Base-by-base conservation (phyloP, 2,888 invertebrate genomes). In the Anthrax anthrax region DNA sequence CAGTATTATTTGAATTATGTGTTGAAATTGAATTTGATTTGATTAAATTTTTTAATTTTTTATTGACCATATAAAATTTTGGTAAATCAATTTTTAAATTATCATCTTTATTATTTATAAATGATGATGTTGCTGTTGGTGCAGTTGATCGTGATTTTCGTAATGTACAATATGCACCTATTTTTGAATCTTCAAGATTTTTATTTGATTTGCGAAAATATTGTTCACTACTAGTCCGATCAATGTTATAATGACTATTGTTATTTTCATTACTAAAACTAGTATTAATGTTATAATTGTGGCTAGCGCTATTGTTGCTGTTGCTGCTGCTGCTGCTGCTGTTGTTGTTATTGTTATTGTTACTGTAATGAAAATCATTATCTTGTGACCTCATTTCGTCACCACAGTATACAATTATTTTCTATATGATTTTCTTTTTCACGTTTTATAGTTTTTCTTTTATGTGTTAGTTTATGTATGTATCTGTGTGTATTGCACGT, bases 91-190 rank as follows among this genome's bases (percentile, higher is more conserved):
- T 37, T 41, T 39, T 50, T 23, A 16, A 37, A 37, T 39, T 32
- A 29, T 42, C 19, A 18, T 37, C 42, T 45, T 37, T 36, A 13
- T 29, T 27, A n/a, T 42, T 23, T 17, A 38, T 37, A 17, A 37
- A 41, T 29, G 43, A 42, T 34, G 36, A 16, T 18, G 37, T 14
- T 41, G 10, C 8, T 41, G 27, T 14, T 39, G 18, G 12, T 39
- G 27, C 18, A 17, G 27, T 34, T 23, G 17, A 34, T 39, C 38
- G 36, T 42, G 46, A 40, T 44, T 46, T 39, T n/a, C 47, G 39
- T n/a, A 49, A 37, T 13, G 51, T 51, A 46, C 51, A 51, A 49
- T 49, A 51, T 16, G 39, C 44, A 19, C 34, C 48, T 40, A 49
- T 46, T 4, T 32, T 32, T 32, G 12, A 32, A 32, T 5, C 12